Conservation (phyloP, 2,113 vertebrate genomes). For the Larimichthys polyactis region DNA sequence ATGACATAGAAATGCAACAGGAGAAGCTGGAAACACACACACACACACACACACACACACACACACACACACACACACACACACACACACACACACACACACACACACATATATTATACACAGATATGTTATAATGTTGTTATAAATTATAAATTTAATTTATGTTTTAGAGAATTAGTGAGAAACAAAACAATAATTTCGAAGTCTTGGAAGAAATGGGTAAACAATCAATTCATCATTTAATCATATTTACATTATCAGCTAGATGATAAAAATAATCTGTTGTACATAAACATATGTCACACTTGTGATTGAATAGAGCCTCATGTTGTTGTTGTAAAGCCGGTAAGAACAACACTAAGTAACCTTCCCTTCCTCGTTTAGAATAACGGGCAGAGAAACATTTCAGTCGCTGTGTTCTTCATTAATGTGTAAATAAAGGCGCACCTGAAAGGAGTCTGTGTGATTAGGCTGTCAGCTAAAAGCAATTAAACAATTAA, state of each 20-base stretch:
- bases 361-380: constrained; percentile 31
- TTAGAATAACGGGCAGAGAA: constrained; percentile 19
- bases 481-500: constrained; percentile 41
- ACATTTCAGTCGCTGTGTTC: constrained; percentile 24
- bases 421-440: constrained; percentile 24
- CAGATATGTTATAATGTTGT: too few species aligned
- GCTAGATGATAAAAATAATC: not conserved
- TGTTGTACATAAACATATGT: not conserved
- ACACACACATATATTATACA: too few species aligned
- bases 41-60: too few species aligned
- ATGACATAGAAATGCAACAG: not conserved
- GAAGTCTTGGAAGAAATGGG: too few species aligned
- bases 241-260: too few species aligned
- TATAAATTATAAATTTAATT: too few species aligned
- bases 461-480: constrained; percentile 24
- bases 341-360: constrained; percentile 27
- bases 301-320: not conserved
- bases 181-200: too few species aligned
- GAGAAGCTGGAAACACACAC: not conserved
- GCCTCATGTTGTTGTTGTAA: constrained; percentile 5
- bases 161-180: not conserved
- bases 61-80: too few species aligned
- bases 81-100: too few species aligned
- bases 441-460: not conserved
- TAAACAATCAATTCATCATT: not conserved